phyloP scores from a whole-genome alignment of 2,113 vertebrate species.

The Baryphthengus martii region DNA sequence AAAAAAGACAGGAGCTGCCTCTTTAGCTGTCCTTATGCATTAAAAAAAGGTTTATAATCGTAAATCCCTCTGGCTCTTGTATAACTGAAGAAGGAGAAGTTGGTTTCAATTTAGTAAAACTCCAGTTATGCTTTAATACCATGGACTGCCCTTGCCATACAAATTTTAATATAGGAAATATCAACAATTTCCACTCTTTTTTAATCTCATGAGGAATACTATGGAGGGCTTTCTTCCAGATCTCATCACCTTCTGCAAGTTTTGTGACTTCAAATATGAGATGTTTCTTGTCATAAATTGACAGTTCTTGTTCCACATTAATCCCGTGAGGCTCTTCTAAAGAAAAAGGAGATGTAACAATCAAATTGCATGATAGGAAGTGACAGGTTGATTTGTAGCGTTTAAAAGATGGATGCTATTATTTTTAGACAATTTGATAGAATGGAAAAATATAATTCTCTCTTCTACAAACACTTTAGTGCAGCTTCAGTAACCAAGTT shows the following conservation, averaged over 20 bases:
- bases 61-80: neutral
- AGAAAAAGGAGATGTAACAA: conserved; percentile 13
- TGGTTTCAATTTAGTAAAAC: neutral
- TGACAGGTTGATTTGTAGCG: conserved; percentile 43
- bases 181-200: neutral
- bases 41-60: neutral
- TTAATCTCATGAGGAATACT: neutral
- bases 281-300: conserved; percentile 44
- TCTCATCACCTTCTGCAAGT: neutral
- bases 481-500: neutral
- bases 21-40: neutral
- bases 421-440: conserved; percentile 37
- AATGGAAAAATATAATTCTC: conserved; percentile 23
- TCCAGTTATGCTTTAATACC: neutral
- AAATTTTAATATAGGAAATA: neutral
- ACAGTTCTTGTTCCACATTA: conserved; percentile 25
- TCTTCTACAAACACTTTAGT: neutral
- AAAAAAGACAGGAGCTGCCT: neutral
- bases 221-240: neutral
- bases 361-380: conserved; percentile 25
- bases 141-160: neutral
- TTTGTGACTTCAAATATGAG: neutral
- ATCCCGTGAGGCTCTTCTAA: neutral
- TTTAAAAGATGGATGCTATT: conserved; percentile 25
- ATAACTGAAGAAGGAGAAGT: neutral